Percentiles rank a stretch among this genome's conserved stretches.
Evolutionary conservation across 2,113 vertebrate genomes (phyloP).

Genomic region (Limanda limanda): DNA sequence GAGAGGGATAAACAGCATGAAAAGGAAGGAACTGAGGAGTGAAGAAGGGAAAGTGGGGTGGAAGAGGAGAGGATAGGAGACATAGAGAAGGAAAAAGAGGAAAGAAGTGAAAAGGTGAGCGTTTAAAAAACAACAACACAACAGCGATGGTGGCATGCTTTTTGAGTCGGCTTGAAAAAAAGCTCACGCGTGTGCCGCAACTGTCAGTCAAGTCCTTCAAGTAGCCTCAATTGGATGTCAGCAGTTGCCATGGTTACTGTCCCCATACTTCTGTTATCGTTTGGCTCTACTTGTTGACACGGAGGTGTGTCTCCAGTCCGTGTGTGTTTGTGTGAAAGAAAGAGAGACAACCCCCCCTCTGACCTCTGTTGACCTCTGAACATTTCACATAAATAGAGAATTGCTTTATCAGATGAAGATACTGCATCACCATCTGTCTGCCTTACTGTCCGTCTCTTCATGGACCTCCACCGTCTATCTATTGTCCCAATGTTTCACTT

Average conservation of each 20-base stretch:
- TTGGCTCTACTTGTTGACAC: slow-evolving; percentile 19
- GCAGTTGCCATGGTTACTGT: slow-evolving; percentile 68
- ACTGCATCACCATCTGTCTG: background rate
- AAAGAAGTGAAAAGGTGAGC: slow-evolving; percentile 7
- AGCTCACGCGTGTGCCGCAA: slow-evolving; percentile 1
- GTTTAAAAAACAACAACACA: too few species aligned
- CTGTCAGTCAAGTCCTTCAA: slow-evolving; percentile 67
- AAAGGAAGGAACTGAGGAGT: background rate
- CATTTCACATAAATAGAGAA: slow-evolving; percentile 36
- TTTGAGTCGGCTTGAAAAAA: background rate
- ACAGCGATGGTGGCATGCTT: slow-evolving; percentile 11
- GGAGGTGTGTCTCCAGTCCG: slow-evolving; percentile 28
- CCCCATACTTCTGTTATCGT: slow-evolving; percentile 19
- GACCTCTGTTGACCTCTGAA: background rate
- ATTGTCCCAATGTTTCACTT: background rate
- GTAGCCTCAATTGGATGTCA: slow-evolving; percentile 52
- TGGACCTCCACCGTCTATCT: background rate
- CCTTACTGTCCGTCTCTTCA: background rate
- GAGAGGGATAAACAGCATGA: background rate
- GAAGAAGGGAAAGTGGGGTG: background rate
- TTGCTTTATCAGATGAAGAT: slow-evolving; percentile 17
- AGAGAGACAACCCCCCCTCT: slow-evolving; percentile 33
- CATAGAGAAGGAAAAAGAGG: background rate
- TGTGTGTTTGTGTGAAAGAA: slow-evolving; percentile 17
- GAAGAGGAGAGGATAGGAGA: background rate